Evolutionary conservation across 2,113 vertebrate genomes (phyloP), one percentile per base, ranked within the genome.

Genomic region (Peromyscus californicus): DNA sequence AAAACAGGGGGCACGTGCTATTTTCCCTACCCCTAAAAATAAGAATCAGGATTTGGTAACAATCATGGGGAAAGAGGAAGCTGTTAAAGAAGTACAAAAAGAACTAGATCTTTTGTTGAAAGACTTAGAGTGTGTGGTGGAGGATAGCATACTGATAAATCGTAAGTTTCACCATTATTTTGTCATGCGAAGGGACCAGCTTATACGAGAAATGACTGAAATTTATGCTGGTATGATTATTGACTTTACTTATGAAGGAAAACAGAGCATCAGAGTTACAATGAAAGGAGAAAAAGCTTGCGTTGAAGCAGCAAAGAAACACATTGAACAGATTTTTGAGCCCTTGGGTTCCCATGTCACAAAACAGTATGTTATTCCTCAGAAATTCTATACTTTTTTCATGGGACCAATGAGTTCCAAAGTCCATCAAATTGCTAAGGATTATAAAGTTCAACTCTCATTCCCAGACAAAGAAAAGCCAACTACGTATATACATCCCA

Each of bases 271-370:
- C 96, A 97, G 97, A 31, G 98, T 99, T 95, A 99, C 97, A 11
- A 98, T 99, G 90, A 99, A 99, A 97, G 99, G 99, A 45, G 98
- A 99, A 33, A 99, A 99, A 90, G 98, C 99, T 97, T 99, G 99
- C 5, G 98, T 99, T 79, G 98, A 99, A 57, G 99, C 98, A 0
- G 99, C 98, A n/a, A 99, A 99, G 97, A 99, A 97, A 93, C 98
- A 98, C 84, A 99, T 99, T 75, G 98, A 98, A 97, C 99, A 99
- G 96, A 99, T 99, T 91, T 98, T 99, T 15, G 97, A 98, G 72
- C 99, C 99, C 93, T 98, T 99, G 98, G 99, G 99, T 95, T 98
- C 98, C 75, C 99, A 99, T 96, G 99, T 99, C 96, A 98, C 96
- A 19, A 97, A 98, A 92, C 98, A 99, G 96, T 98, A 99, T 86